Conservation (phyloP, 2,888 invertebrate species). For the Bhutanitis thaidina region DNA sequence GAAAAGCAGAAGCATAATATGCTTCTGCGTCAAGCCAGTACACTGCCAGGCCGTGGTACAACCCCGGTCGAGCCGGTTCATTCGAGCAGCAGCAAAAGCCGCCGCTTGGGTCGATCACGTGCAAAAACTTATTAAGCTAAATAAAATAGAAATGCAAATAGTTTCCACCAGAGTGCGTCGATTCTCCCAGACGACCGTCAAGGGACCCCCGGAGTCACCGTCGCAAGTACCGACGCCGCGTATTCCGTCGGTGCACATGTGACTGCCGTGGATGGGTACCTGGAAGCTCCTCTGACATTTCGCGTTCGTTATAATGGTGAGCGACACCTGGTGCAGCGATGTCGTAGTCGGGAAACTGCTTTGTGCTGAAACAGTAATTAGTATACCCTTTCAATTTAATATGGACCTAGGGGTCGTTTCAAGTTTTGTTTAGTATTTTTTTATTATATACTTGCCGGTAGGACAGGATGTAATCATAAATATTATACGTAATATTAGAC, state of each 20-base stretch:
- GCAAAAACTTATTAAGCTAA: no score
- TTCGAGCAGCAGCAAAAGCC: no score
- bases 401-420: background rate
- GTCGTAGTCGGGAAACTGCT: slow-evolving; percentile 41
- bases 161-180: slow-evolving; percentile 41
- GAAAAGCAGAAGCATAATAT: no score
- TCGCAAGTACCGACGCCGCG: slow-evolving; percentile 68
- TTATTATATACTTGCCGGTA: no score
- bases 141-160: background rate
- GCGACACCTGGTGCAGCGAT: slow-evolving; percentile 36
- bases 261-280: slow-evolving; percentile 50
- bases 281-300: slow-evolving; percentile 61
- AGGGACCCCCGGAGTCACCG: slow-evolving; percentile 64
- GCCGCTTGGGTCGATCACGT: no score
- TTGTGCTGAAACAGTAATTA: slow-evolving; percentile 39
- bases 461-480: no score
- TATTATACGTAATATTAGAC: no score
- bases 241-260: slow-evolving; percentile 67
- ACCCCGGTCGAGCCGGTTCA: no score
- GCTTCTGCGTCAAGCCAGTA: no score
- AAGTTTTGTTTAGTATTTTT: no score
- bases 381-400: background rate
- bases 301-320: slow-evolving; percentile 52
- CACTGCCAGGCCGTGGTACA: no score
- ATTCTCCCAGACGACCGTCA: slow-evolving; percentile 43